These are phyloP conservation scores for Sinella curviseta DNA, from an alignment of 1,140 invertebrate species.

Conservation along the genomic window DNA sequence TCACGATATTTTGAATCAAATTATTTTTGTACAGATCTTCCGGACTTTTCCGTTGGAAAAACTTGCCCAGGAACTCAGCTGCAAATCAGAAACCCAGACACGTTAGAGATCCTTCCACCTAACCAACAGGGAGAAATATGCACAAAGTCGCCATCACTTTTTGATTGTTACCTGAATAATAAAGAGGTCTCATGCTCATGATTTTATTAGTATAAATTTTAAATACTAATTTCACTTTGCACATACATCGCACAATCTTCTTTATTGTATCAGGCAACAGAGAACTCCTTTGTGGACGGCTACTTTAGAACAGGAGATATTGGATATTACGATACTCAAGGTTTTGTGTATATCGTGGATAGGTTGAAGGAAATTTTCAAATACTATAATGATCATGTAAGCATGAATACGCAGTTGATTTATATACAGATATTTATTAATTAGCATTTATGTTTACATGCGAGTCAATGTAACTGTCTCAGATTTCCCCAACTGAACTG, in stretches of 20 bases:
- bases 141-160: conserved; percentile 5
- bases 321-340: conserved; percentile 51
- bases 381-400: conserved; percentile 49
- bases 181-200: too few species aligned
- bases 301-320: conserved; percentile 54
- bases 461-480: too few species aligned
- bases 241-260: too few species aligned
- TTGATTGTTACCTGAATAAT: conserved; percentile 36
- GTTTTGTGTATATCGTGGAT: conserved; percentile 51
- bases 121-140: conserved; percentile 44
- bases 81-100: conserved; percentile 39
- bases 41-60: conserved; percentile 31
- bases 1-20: too few species aligned
- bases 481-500: conserved; percentile 43
- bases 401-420: too few species aligned
- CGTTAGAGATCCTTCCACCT: conserved; percentile 31
- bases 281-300: conserved; percentile 45
- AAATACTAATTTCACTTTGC: too few species aligned
- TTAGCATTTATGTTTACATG: too few species aligned
- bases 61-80: conserved; percentile 32
- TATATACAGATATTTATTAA: too few species aligned
- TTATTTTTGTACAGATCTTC: conserved; percentile 12
- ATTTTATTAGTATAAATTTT: too few species aligned
- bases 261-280: conserved; percentile 38
- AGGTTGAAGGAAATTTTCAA: conserved; percentile 54